A percentile compares a stretch with the other conserved stretches of the same genome.
Evolutionary conservation across 2,113 vertebrate species (phyloP).

Genomic region (Sus scrofa): DNA sequence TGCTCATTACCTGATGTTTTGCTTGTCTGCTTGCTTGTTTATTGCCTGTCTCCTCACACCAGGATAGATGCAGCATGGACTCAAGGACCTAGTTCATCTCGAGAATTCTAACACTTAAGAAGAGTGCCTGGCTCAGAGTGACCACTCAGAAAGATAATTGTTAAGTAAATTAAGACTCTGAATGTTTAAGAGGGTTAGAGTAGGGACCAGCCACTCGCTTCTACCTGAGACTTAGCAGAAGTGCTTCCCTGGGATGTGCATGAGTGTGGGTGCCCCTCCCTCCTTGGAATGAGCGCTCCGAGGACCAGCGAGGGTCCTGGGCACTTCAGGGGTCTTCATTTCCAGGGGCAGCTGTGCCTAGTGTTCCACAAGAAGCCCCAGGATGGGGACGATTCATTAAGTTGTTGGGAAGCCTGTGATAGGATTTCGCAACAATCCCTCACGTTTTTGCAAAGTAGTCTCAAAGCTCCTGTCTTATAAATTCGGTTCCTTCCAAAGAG

Average conservation of each 20-base stretch:
- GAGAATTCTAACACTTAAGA: not conserved
- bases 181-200: not conserved
- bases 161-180: not conserved
- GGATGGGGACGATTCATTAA: not conserved
- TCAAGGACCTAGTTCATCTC: not conserved
- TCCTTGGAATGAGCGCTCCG: not conserved
- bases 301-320: not conserved
- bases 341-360: fast-evolving
- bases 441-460: not conserved
- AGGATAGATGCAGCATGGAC: not conserved
- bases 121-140: not conserved
- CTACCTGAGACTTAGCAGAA: not conserved
- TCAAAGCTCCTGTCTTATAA: not conserved
- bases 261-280: not conserved
- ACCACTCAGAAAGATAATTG: not conserved
- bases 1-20: not conserved
- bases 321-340: not conserved
- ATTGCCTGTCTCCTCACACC: not conserved
- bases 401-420: not conserved
- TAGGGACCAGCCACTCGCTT: not conserved
- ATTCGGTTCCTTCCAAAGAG: not conserved
- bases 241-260: not conserved
- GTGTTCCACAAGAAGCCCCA: not conserved
- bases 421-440: not conserved
- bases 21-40: not conserved